Evolutionary conservation across 1,140 invertebrate genomes (phyloP), one percentile per base, ranked within the genome.

Genomic region (Drosophila pallidifrons): DNA sequence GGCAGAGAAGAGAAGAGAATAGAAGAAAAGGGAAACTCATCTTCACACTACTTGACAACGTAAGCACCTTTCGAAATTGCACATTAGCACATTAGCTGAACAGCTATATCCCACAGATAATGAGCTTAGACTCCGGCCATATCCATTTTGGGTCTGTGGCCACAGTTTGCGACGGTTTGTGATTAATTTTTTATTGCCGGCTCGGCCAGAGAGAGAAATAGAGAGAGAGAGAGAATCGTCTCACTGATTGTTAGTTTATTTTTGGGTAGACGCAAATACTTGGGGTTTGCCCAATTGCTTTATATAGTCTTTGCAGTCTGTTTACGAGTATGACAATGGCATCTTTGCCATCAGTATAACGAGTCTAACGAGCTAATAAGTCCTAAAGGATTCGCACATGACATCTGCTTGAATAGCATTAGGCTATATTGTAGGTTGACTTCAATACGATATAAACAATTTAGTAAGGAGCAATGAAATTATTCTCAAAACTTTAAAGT

Each of bases 11-110:
- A 1, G 20, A 25, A 25, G 20, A 25, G 20, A 20, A 20, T 2
- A 3, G 20, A 25, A 25, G 20, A 25, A 3, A 25, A 25, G 16
- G 52, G 47, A 11, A 58, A 25, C 51, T 57, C 86, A 87, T 87
- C 86, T 90, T 90, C 90, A 91, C 90, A 85, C 82, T 91, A 88
- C 82, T 90, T 91, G 90, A 88, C 86, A 91, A 91, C 81, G 86
- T 91, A 91, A 91, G 90, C 90, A 91, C 86, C 86, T 91, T 91
- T 90, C 81, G 71, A 70, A 83, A 82, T 85, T 83, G 60, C 75
- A 91, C 86, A 86, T 90, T 86, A 86, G 86, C 87, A 90, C 87
- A 90, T 90, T 86, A 89, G 87, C 71, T 41, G 70, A 69, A 59
- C 72, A 25, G 59, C 63, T 41, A 45, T 41, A 45, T 51, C 6